Percentiles rank a stretch among this genome's conserved stretches.
These are phyloP conservation scores for Probosciger aterrimus DNA, from an alignment of 2,113 vertebrate genomes.

Conservation along the genomic window DNA sequence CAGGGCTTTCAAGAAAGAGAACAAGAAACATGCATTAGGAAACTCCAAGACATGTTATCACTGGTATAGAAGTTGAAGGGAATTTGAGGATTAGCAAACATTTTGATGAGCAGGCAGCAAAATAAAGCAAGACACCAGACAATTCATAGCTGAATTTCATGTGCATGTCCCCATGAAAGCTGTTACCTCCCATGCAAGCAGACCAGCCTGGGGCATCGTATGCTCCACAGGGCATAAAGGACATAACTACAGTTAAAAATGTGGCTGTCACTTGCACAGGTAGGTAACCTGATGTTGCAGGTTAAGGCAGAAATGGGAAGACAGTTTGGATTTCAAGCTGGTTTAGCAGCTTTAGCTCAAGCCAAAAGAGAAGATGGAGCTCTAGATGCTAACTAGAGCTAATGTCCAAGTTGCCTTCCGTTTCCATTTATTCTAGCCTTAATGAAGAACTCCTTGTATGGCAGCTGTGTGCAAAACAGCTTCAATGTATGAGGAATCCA, in stretches of 20 bases:
- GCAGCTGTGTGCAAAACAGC: background rate
- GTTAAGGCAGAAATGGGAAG: background rate
- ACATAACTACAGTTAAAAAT: background rate
- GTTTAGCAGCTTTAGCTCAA: background rate
- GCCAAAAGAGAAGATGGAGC: background rate
- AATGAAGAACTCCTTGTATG: background rate
- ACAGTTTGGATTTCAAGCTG: background rate
- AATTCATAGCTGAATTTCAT: constrained; percentile 1
- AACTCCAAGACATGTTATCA: background rate
- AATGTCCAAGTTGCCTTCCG: background rate
- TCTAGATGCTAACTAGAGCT: background rate
- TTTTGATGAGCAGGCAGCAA: background rate
- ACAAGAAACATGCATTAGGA: background rate
- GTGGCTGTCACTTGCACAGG: background rate
- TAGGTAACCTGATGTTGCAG: rapidly evolving
- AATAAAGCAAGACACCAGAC: background rate
- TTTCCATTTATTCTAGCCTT: background rate
- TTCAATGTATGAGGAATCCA: background rate
- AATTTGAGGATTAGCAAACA: constrained; percentile 30
- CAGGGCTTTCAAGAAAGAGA: constrained; percentile 14
- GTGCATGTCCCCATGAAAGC: background rate
- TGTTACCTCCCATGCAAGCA: background rate
- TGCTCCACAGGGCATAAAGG: background rate
- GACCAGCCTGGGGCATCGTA: background rate
- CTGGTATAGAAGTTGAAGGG: constrained; percentile 11